These are phyloP conservation scores for Nasonia vitripennis DNA, from an alignment of 1,140 invertebrate genomes.

Conservation along the genomic window DNA sequence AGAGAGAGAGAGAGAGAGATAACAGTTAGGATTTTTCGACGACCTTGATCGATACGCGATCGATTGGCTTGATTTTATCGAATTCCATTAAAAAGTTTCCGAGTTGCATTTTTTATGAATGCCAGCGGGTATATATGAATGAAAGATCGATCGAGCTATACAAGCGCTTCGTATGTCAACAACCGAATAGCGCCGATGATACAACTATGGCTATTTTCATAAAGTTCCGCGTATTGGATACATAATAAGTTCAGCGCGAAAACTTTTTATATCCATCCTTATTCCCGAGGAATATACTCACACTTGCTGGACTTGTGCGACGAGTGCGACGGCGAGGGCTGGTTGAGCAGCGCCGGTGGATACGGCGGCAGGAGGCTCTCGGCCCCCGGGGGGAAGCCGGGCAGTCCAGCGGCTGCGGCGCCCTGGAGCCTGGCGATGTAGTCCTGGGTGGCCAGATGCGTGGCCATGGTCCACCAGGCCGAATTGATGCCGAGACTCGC, in stretches of 20 bases:
- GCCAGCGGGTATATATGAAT: background rate
- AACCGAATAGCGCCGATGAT: background rate
- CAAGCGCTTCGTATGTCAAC: background rate
- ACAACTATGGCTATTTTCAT: background rate
- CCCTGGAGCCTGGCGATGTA: constrained; percentile 86
- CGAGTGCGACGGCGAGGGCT: constrained; percentile 57
- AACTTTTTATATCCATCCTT: background rate
- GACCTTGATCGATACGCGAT: background rate
- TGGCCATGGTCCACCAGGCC: constrained; percentile 92
- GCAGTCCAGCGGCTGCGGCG: constrained; percentile 83
- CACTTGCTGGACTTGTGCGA: constrained; percentile 73
- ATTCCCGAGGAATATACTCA: constrained; percentile 57
- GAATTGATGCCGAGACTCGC: constrained; percentile 80
- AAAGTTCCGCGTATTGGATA: too few relatives aligned
- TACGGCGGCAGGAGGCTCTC: constrained; percentile 74
- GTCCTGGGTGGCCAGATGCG: constrained; percentile 88
- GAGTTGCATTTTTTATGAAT: background rate
- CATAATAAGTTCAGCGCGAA: background rate
- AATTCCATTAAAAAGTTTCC: background rate
- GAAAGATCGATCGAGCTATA: background rate
- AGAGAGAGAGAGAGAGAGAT: background rate
- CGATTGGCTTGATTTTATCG: background rate
- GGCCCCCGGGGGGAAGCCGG: constrained; percentile 76
- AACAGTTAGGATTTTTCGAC: background rate
- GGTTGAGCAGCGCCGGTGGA: constrained; percentile 70